Percentiles rank a stretch among this genome's conserved stretches.
Conservation (phyloP, 2,797 vertebrate species). For the Pangasius sanitwongsei region DNA sequence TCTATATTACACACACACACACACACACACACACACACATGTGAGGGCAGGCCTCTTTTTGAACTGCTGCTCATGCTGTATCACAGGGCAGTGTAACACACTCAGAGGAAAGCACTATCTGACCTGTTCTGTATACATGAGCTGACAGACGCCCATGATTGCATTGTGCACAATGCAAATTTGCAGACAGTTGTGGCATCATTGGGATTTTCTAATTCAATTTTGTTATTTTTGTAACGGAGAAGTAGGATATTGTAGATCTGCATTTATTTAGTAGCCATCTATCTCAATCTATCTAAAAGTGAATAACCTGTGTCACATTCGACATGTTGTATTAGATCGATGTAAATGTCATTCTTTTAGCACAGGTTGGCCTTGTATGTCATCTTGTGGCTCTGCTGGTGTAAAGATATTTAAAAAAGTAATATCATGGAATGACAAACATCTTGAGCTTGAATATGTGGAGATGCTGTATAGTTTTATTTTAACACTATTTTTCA, state of each 20-base stretch:
- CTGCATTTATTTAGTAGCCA: neutral
- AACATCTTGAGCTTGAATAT: neutral
- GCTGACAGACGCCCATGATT: no score
- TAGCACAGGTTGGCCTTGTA: neutral
- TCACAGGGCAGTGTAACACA: no score
- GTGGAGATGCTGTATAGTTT: neutral
- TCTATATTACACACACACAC: neutral
- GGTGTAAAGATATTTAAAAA: neutral
- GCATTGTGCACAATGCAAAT: no score
- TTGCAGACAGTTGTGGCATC: no score
- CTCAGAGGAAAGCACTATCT: no score
- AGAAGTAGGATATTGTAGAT: neutral
- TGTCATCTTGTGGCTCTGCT: neutral
- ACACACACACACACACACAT: no score
- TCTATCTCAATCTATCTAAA: neutral
- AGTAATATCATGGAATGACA: neutral
- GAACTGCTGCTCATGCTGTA: no score
- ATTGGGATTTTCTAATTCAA: no score
- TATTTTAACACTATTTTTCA: neutral
- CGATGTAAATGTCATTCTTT: neutral
- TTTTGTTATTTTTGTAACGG: no score
- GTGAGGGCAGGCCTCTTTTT: no score
- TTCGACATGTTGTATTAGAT: neutral
- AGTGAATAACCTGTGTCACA: neutral
- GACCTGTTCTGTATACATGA: no score